phyloP scores from a whole-genome alignment of 2,888 invertebrate species.

The Euproctis similis region DNA sequence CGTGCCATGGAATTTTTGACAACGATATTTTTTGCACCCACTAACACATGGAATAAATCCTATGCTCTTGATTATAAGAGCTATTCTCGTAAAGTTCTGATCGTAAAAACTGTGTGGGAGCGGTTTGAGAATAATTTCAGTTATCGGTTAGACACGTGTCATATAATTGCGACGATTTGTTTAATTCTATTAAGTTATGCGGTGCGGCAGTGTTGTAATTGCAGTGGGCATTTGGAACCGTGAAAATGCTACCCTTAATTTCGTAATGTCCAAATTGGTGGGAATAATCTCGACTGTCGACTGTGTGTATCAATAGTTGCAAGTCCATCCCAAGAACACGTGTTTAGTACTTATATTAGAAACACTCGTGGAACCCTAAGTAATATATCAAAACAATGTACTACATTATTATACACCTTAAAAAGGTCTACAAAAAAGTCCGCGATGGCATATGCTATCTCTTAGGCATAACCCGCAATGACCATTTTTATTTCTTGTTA shows the following conservation, averaged over 20 bases:
- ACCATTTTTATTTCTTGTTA: no score
- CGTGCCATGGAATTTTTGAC: slow-evolving; percentile 12
- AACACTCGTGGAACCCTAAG: no score
- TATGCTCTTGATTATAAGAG: not conserved
- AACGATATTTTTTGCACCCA: not conserved
- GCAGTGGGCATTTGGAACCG: slow-evolving; percentile 1
- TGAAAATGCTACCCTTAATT: slow-evolving; percentile 6
- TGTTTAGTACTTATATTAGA: no score
- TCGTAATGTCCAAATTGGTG: slow-evolving; percentile 2
- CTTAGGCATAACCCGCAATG: no score
- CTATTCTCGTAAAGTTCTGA: slow-evolving; percentile 1
- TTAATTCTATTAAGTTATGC: slow-evolving; percentile 22
- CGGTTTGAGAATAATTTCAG: slow-evolving; percentile 18
- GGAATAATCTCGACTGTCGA: no score
- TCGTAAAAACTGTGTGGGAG: not conserved
- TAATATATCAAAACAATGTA: no score
- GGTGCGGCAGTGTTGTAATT: slow-evolving; percentile 9
- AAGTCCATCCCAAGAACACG: no score
- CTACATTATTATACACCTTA: no score
- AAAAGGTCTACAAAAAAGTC: no score
- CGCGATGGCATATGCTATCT: no score
- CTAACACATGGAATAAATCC: not conserved
- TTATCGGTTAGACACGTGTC: slow-evolving; percentile 20
- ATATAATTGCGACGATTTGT: slow-evolving; percentile 20
- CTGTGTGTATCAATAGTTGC: no score